A percentile compares a stretch with the other conserved stretches of the same genome.
These are phyloP conservation scores for Distichodus sexfasciatus DNA, from an alignment of 2,797 vertebrate genomes.

Conservation along the genomic window DNA sequence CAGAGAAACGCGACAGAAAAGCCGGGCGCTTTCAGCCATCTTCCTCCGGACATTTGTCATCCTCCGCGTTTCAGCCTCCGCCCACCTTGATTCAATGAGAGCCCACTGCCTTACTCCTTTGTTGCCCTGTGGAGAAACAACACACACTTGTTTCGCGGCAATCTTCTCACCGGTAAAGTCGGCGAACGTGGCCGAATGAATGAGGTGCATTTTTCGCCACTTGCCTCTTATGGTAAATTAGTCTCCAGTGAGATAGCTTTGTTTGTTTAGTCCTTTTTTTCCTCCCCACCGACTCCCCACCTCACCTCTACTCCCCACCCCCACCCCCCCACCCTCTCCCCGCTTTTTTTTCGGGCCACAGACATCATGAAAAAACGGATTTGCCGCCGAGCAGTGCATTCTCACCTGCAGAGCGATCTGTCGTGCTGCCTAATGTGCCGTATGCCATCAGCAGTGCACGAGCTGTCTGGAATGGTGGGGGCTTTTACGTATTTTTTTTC, in stretches of 20 bases:
- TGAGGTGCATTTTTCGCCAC: constrained; percentile 50
- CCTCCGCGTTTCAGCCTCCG: constrained; percentile 39
- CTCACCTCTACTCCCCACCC: too few relatives aligned
- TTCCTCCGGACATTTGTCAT: constrained; percentile 39
- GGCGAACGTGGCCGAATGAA: constrained; percentile 49
- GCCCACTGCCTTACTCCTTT: constrained; percentile 53
- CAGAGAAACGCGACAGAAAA: constrained; percentile 14
- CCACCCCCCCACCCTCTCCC: too few relatives aligned
- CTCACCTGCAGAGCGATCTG: constrained; percentile 48
- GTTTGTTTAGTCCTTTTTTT: constrained; percentile 38
- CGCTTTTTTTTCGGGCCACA: constrained; percentile 13
- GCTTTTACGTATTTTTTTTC: background rate
- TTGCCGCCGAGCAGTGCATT: constrained; percentile 29
- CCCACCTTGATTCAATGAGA: constrained; percentile 51
- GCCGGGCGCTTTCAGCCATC: constrained; percentile 11
- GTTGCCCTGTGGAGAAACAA: constrained; percentile 51
- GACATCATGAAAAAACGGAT: constrained; percentile 51
- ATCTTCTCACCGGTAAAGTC: constrained; percentile 53
- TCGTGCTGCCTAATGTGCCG: constrained; percentile 26
- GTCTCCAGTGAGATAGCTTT: constrained; percentile 51
- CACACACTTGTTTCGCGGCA: constrained; percentile 50
- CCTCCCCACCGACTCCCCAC: too few relatives aligned
- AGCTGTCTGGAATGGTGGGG: constrained; percentile 4
- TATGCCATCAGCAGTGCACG: constrained; percentile 22
- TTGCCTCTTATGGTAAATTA: constrained; percentile 56